Conservation (phyloP, 2,113 vertebrate species). For the Chiloscyllium plagiosum region DNA sequence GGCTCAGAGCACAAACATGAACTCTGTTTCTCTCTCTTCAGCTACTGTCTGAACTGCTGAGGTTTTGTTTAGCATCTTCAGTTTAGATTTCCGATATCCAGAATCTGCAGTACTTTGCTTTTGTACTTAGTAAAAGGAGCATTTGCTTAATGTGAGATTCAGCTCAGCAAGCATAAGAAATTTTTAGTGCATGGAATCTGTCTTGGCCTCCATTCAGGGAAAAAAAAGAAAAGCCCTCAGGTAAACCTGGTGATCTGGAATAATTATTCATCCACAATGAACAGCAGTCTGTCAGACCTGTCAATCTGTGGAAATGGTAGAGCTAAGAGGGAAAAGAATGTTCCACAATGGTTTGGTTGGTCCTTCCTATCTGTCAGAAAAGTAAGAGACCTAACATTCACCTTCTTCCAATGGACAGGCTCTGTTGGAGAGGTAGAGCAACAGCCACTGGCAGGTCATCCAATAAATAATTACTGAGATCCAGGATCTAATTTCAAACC, state of each 20-base stretch:
- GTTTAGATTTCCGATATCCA: not conserved
- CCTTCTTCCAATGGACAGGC: not conserved
- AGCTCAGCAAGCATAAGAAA: too few species aligned
- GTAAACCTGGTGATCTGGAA: too few species aligned
- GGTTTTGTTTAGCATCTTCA: not conserved
- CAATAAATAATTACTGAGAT: not conserved
- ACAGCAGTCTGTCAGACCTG: too few species aligned
- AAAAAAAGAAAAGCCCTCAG: too few species aligned
- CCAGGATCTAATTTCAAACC: not conserved
- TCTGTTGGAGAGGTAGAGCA: not conserved
- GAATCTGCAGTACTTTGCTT: not conserved
- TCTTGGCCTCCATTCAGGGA: too few species aligned
- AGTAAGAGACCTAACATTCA: not conserved
- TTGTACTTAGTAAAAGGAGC: too few species aligned
- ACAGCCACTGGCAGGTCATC: not conserved
- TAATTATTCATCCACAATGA: too few species aligned
- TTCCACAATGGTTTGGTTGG: not conserved
- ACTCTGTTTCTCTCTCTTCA: not conserved
- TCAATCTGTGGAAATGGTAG: not conserved
- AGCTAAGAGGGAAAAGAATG: not conserved
- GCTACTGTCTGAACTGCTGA: not conserved
- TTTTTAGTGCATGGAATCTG: too few species aligned
- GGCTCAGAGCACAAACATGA: not conserved
- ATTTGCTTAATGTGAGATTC: too few species aligned
- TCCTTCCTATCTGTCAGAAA: not conserved